Evolutionary conservation across 2,113 vertebrate species (phyloP).

Genomic region (Chionomys nivalis): DNA sequence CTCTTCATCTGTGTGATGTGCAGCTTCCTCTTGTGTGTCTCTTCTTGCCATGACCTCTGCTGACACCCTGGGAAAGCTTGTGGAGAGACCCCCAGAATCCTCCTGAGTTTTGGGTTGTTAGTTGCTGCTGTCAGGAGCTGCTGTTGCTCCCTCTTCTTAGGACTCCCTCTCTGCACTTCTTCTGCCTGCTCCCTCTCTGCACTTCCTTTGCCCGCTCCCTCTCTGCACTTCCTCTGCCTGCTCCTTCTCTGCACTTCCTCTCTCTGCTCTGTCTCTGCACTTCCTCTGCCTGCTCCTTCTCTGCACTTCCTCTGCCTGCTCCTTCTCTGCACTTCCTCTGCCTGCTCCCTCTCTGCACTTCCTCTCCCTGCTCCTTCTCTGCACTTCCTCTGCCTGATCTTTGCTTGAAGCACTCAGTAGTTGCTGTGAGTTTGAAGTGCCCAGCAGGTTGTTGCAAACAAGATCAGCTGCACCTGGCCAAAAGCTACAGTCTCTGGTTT

Average conservation of each 20-base stretch:
- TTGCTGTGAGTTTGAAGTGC: neutral
- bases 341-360: neutral
- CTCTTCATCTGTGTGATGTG: neutral
- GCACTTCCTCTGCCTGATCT: no score
- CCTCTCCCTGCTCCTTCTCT: neutral
- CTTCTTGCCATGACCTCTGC: neutral
- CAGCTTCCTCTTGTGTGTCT: neutral
- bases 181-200: no score
- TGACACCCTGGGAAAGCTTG: neutral
- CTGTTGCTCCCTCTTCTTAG: neutral
- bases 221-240: no score
- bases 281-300: neutral
- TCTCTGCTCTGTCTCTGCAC: neutral
- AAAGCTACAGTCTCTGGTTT: neutral
- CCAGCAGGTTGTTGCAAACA: neutral
- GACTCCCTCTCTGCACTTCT: neutral
- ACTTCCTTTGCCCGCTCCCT: neutral
- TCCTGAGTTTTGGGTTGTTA: neutral
- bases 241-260: no score
- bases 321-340: no score
- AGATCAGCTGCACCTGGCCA: neutral
- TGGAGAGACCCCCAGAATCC: neutral
- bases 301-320: no score
- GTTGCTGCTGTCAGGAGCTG: neutral
- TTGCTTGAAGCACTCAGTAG: neutral